Evolutionary conservation across 2,888 invertebrate species (phyloP).

Genomic region (Diloba caeruleocephala): DNA sequence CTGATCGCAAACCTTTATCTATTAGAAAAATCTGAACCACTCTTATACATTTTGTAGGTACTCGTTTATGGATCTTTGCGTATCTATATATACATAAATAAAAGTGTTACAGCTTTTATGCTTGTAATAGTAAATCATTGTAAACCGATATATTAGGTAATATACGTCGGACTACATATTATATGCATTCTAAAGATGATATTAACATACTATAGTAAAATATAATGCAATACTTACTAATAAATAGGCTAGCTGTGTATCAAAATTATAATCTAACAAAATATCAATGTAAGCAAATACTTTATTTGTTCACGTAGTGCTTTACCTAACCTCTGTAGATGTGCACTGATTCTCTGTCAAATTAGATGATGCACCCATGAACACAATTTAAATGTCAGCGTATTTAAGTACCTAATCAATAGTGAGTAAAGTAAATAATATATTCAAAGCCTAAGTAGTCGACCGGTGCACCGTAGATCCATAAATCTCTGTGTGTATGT

Average conservation of each 20-base stretch:
- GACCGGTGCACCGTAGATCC: conserved; percentile 68
- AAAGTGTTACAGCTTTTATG: conserved; percentile 35
- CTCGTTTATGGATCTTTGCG: not conserved
- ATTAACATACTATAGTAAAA: conserved; percentile 53
- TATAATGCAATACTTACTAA: conserved; percentile 42
- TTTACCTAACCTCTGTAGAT: conserved; percentile 69
- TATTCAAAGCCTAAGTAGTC: conserved; percentile 47
- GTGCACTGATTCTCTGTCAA: conserved; percentile 67
- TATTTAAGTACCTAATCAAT: conserved; percentile 50
- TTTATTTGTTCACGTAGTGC: conserved; percentile 72
- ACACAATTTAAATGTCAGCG: conserved; percentile 43
- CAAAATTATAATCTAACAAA: conserved; percentile 43
- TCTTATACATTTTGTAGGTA: conserved; percentile 26
- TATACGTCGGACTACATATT: conserved; percentile 36
- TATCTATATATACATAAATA: conserved; percentile 18
- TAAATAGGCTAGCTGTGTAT: conserved; percentile 63
- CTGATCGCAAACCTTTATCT: conserved; percentile 26
- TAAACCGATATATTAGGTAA: conserved; percentile 24
- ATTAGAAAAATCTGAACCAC: conserved; percentile 31
- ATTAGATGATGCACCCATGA: conserved; percentile 64
- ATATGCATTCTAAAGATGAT: conserved; percentile 56
- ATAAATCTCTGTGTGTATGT: conserved; percentile 55
- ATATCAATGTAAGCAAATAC: conserved; percentile 40
- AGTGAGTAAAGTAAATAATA: conserved; percentile 49
- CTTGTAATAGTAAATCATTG: conserved; percentile 32